Evolutionary conservation across 2,888 invertebrate species (phyloP), one percentile per base, ranked within the genome.

Genomic region (Nomada fabriciana): DNA sequence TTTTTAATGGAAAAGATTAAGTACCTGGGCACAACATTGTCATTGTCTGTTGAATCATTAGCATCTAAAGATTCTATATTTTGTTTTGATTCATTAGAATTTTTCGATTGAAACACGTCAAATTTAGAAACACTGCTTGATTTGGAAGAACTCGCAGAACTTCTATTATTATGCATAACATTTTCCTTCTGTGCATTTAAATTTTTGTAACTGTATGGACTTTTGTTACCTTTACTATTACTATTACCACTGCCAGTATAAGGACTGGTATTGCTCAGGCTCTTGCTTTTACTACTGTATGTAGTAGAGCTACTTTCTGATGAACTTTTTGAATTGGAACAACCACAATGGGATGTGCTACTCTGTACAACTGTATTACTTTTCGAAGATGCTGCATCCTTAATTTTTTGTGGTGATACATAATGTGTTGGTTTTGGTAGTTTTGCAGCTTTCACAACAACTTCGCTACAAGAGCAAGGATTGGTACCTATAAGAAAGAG

Each of bases 371-470:
- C 20, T 43, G 55, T 13, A 10, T 47, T 69, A 60, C 20, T 75
- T 13, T 76, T 84, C 11, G 25, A 69, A 2, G 52, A 63, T 36
- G 77, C 82, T 20, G 90, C 89, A 60, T 87, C 80, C 25, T 85
- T 89, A 60, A 91, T 90, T 4, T 82, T 76, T 53, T 83, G 61
- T 1, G 86, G 86, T 0, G 89, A 79, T 2, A 84, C 88, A 20
- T 69, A 86, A 15, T 64, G 59, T 1, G 61, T 23, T 10, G 91
- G 90, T 42, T 81, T 89, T 18, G 93, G 91, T 23, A 92, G 78
- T 65, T 91, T 88, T 0, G 94, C 93, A 47, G 94, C 94, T 74
- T 93, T 92, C 50, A 94, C 93, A 20, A 93, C 80, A 25, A 92
- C 88, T 72, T 94, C 93, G 42, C 90, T 92, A 52, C 88, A 86